Evolutionary conservation across 2,113 vertebrate species (phyloP).

Genomic region (Alces alces): DNA sequence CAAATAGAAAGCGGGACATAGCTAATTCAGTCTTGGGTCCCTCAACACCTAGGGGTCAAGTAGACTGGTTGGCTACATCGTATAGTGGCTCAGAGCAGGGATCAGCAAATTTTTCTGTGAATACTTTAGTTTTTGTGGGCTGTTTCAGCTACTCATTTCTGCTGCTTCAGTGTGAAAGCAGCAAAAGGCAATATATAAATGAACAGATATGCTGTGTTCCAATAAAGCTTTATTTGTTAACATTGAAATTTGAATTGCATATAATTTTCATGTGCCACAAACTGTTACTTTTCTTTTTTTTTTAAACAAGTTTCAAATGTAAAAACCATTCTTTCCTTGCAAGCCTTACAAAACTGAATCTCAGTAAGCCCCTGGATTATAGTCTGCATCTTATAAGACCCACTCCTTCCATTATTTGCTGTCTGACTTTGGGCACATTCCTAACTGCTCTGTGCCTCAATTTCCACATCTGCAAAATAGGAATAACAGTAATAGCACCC

Average conservation of each 20-base stretch:
- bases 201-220: not conserved
- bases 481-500: not conserved
- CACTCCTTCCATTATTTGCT: not conserved
- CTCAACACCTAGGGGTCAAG: not conserved
- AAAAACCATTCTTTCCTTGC: not conserved
- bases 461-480: not conserved
- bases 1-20: not conserved
- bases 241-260: not conserved
- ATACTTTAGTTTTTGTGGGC: not conserved
- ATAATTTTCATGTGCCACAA: not conserved
- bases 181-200: not conserved
- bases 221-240: not conserved
- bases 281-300: not conserved
- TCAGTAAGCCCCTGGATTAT: not conserved
- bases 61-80: not conserved
- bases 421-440: not conserved
- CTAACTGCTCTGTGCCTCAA: not conserved
- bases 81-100: no score
- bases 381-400: not conserved
- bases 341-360: not conserved
- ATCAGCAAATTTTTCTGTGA: not conserved
- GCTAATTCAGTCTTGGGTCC: not conserved
- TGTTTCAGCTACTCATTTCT: not conserved
- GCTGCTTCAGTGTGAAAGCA: not conserved
- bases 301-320: not conserved